A percentile compares a stretch with the other conserved stretches of the same genome.
Conservation (phyloP, 2,797 vertebrate genomes). For the Allobates femoralis region DNA sequence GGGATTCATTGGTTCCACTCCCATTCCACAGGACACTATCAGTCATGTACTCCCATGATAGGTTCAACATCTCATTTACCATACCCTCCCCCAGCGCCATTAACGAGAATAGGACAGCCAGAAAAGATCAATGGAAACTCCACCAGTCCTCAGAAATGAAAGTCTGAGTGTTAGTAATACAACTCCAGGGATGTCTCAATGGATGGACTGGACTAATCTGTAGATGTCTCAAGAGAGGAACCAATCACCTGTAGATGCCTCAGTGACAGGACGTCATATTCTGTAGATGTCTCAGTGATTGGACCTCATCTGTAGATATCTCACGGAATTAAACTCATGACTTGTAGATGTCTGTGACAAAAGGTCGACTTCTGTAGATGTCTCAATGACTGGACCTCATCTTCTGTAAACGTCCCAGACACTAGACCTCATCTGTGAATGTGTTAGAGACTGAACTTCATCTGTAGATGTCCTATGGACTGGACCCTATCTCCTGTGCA, state of each 20-base stretch:
- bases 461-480: not conserved
- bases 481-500: not conserved
- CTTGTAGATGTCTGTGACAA: not conserved
- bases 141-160: not conserved
- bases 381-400: not conserved
- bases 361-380: not conserved
- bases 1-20: slow-evolving; percentile 36
- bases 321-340: not conserved
- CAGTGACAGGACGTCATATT: not conserved
- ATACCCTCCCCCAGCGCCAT: slow-evolving; percentile 45
- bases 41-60: slow-evolving; percentile 43
- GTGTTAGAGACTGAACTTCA: not conserved
- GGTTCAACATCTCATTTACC: slow-evolving; percentile 38
- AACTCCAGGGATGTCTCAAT: not conserved
- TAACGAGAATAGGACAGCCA: not conserved
- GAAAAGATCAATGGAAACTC: not conserved
- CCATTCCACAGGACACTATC: slow-evolving; percentile 16
- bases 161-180: not conserved
- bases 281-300: not conserved
- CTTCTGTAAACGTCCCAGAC: not conserved
- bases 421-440: not conserved
- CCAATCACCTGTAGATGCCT: not conserved
- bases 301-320: not conserved
- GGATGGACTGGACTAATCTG: not conserved
- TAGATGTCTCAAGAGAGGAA: not conserved